Evolutionary conservation across 1,140 invertebrate genomes (phyloP), one percentile per base, ranked within the genome.

Genomic region (Littorina saxatilis): DNA sequence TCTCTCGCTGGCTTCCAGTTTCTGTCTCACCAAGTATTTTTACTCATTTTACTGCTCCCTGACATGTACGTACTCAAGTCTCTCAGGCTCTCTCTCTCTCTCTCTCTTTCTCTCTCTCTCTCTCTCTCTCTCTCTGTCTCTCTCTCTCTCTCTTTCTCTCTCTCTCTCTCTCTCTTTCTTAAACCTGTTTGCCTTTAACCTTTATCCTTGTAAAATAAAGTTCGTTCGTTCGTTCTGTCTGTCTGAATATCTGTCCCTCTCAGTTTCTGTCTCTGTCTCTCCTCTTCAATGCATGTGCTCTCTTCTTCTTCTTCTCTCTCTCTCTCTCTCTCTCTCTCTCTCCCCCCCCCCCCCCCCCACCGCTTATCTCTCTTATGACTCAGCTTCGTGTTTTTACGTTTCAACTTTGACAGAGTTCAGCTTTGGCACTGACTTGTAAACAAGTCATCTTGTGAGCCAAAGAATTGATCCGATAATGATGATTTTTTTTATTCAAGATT

Each of bases 131-230:
- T 63, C 58, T 63, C 58, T 63, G 11, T 63, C 13, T 50, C 55
- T 61, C 55, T 61, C 55, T 61, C 0, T 61, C 17, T 61, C 1
- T 61, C 32, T 72, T 20, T 72, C 35, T 39, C 32, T 72, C 13
- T n/a, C 55, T 61, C 55, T 61, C 55, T 61, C 55, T 61, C 17
- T 61, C 55, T 61, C 55, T 61, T 7, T 72, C 13, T n/a, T n/a
- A n/a, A n/a, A n/a, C n/a, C n/a, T n/a, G n/a, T 43, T 4, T 47
- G n/a, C 32, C 39, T 11, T 66, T 27, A 1, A 66, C n/a, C 27
- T 0, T 66, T 66, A 27, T 1, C 32, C 11, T 11, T 11, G 11
- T 66, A 11, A n/a, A 29, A n/a, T 2, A 15, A 15, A 1, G 32
- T 29, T 66, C 11, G 32, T 35, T 11, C n/a, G 15, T 66, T 1